These are phyloP conservation scores for Gorsachius goisagi DNA, from an alignment of 2,113 vertebrate genomes.

Conservation along the genomic window DNA sequence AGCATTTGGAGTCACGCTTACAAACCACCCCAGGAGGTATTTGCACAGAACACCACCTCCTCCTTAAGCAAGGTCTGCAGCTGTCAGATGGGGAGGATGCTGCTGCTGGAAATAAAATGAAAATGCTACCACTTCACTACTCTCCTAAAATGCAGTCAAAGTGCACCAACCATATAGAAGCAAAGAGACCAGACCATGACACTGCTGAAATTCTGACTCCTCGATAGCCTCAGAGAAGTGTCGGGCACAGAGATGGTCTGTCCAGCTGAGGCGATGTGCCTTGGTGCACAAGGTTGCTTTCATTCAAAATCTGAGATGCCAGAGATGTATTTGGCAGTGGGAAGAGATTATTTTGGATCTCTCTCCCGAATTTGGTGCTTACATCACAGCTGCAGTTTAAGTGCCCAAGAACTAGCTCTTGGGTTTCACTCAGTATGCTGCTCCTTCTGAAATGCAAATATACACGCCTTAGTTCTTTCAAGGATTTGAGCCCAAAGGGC, in stretches of 20 bases:
- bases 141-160: background rate
- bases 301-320: background rate
- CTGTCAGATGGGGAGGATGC: background rate
- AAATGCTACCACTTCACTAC: background rate
- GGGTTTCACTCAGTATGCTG: background rate
- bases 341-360: background rate
- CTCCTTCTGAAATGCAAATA: background rate
- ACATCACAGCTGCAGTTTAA: background rate
- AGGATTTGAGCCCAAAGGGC: background rate
- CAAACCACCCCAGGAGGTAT: background rate
- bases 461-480: background rate
- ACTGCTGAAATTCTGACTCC: background rate
- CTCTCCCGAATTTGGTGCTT: background rate
- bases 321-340: background rate
- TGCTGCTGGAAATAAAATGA: background rate
- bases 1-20: fast-evolving
- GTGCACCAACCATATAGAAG: fast-evolving
- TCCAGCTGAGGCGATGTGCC: fast-evolving
- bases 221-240: background rate
- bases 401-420: background rate
- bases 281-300: background rate
- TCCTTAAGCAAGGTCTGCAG: background rate
- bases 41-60: background rate
- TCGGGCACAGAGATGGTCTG: background rate
- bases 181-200: background rate